A percentile compares a stretch with the other conserved stretches of the same genome.
Evolutionary conservation across 2,888 invertebrate genomes (phyloP).

Genomic region (Rhagium mordax): DNA sequence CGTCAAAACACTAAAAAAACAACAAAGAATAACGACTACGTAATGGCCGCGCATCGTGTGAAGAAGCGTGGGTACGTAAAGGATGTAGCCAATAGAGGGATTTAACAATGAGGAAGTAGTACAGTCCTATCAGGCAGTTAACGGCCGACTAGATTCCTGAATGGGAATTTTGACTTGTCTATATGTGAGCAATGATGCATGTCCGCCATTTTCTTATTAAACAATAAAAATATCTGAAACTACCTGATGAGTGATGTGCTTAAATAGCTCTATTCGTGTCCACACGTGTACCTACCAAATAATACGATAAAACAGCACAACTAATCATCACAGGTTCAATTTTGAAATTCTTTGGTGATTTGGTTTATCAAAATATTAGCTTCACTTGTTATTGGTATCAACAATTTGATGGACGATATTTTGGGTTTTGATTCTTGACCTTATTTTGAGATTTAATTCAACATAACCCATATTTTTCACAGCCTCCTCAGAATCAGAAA

Average conservation of each 20-base stretch:
- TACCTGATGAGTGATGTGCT: background rate
- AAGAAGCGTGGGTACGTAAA: slow-evolving; percentile 40
- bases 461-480: too few relatives aligned
- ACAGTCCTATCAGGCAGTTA: slow-evolving; percentile 46
- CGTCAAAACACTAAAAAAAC: slow-evolving; percentile 26
- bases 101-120: slow-evolving; percentile 58
- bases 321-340: too few relatives aligned
- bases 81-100: slow-evolving; percentile 57
- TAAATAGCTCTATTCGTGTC: too few relatives aligned
- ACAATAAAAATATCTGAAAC: background rate
- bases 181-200: slow-evolving; percentile 30
- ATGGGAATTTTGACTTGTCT: slow-evolving; percentile 14
- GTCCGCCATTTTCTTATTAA: background rate
- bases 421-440: too few relatives aligned
- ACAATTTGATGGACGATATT: too few relatives aligned
- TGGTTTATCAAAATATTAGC: too few relatives aligned
- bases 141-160: slow-evolving; percentile 4
- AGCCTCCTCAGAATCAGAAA: too few relatives aligned
- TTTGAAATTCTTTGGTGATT: too few relatives aligned
- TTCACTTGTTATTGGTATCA: too few relatives aligned
- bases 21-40: slow-evolving; percentile 16
- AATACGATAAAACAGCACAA: too few relatives aligned
- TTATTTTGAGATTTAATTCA: too few relatives aligned
- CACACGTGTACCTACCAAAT: too few relatives aligned
- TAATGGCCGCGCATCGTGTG: slow-evolving; percentile 29